Evolutionary conservation across 2,888 invertebrate species (phyloP), one percentile per base, ranked within the genome.

Genomic region (Tanaodytes sp.): DNA sequence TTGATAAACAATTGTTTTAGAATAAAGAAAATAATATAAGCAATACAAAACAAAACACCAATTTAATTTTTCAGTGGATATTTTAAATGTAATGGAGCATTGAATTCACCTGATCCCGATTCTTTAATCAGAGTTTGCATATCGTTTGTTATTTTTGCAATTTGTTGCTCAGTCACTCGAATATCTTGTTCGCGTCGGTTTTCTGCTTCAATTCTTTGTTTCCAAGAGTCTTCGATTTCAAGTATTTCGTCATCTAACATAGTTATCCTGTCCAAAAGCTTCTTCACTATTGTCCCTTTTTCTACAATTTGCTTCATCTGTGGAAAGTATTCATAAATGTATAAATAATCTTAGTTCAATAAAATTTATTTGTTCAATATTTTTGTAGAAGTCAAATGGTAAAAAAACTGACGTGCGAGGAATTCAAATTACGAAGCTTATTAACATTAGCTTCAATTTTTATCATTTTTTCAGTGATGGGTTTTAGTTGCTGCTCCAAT

Each of bases 41-140:
- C 4, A 39, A 1, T 30, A 12, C 11, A 30, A 30, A 14, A 16
- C 5, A 15, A n/a, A 33, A 8, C 5, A 33, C n/a, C 2, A 33
- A 33, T 11, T 6, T 33, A 11, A n/a, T n/a, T n/a, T n/a, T n/a
- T n/a, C n/a, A n/a, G n/a, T n/a, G n/a, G n/a, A n/a, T n/a, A n/a
- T n/a, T n/a, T n/a, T n/a, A n/a, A n/a, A n/a, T n/a, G n/a, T n/a
- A n/a, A n/a, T n/a, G n/a, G n/a, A n/a, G n/a, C n/a, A n/a, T n/a
- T n/a, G n/a, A n/a, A n/a, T n/a, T n/a, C n/a, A 89, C 89, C 88
- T 63, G 87, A 86, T 31, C 88, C 89, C 58, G 86, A 85, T 66
- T 85, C 86, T 57, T 86, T 84, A 31, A 86, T 76, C 18, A 89
- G 73, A 19, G 82, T 81, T 8, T 76, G 78, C 61, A 87, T 85